Evolutionary conservation across 1,140 invertebrate species (phyloP), one percentile per base, ranked within the genome.

Genomic region (Brachionus rotundiformis): DNA sequence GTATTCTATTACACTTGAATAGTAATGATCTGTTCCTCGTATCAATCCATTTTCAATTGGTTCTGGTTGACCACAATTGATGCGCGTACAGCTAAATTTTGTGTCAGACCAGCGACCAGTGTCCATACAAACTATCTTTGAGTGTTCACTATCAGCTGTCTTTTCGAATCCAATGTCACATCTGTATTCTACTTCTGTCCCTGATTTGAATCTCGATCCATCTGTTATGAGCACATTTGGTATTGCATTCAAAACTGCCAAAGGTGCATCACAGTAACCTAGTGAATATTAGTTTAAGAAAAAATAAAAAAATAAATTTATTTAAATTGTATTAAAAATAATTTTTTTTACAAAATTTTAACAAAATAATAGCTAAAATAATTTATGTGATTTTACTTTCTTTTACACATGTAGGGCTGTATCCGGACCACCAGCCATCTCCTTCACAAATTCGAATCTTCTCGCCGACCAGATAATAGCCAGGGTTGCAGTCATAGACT

Each of bases 341-440:
- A 33, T 76, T 44, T 23, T 44, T n/a, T 6, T 54, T 31, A 4
- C 4, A 47, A 16, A 44, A 76, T 16, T n/a, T n/a, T n/a, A n/a
- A n/a, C n/a, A n/a, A n/a, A n/a, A n/a, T n/a, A n/a, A n/a, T n/a
- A n/a, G n/a, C n/a, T n/a, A n/a, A n/a, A n/a, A n/a, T n/a, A n/a
- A n/a, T n/a, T n/a, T n/a, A n/a, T n/a, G n/a, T n/a, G n/a, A n/a
- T n/a, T n/a, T n/a, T 47, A 81, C 79, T 54, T 47, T 63, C 54
- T 81, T 71, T 63, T 6, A 65, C 84, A 82, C 87, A 88, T 25
- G 82, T 82, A 19, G 89, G 89, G 31, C 84, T 84, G n/a, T 85
- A 81, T 5, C 86, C 85, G 71, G 85, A 88, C 89, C 89, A 89
- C 68, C 86, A 85, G 31, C 85, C 85, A 82, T 89, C 89, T 0